Conservation (phyloP, 1,140 invertebrate species). For the Pygmarrhopalites habei region DNA sequence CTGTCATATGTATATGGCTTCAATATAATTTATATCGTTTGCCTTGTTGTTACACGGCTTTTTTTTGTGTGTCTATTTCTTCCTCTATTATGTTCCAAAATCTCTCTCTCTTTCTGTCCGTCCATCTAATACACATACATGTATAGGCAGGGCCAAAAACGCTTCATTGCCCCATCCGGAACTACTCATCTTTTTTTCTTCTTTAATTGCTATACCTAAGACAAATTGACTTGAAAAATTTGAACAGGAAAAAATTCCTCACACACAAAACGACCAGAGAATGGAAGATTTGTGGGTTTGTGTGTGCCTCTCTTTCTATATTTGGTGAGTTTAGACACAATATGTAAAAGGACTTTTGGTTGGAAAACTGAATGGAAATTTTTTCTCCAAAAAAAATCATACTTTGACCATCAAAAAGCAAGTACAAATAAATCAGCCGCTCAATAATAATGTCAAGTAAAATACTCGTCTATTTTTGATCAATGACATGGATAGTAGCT, state of each 20-base stretch:
- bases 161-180: constrained; percentile 3
- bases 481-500: too few species aligned
- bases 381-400: too few species aligned
- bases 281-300: background rate
- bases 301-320: background rate
- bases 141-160: background rate
- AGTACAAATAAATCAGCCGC: too few species aligned
- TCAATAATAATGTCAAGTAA: too few species aligned
- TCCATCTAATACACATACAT: background rate
- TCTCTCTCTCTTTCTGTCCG: too few species aligned
- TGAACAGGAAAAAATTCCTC: background rate
- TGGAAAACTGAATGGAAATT: too few species aligned
- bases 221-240: background rate
- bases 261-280: background rate
- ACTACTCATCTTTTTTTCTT: constrained; percentile 13
- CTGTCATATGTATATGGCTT: background rate
- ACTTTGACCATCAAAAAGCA: too few species aligned
- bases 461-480: too few species aligned
- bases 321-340: too few species aligned
- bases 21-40: background rate
- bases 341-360: too few species aligned
- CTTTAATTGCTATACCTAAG: constrained; percentile 3
- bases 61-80: too few species aligned
- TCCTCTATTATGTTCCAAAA: too few species aligned
- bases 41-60: background rate